These are phyloP conservation scores for Tragelaphus eurycerus DNA, from an alignment of 2,797 vertebrate species.

Conservation along the genomic window DNA sequence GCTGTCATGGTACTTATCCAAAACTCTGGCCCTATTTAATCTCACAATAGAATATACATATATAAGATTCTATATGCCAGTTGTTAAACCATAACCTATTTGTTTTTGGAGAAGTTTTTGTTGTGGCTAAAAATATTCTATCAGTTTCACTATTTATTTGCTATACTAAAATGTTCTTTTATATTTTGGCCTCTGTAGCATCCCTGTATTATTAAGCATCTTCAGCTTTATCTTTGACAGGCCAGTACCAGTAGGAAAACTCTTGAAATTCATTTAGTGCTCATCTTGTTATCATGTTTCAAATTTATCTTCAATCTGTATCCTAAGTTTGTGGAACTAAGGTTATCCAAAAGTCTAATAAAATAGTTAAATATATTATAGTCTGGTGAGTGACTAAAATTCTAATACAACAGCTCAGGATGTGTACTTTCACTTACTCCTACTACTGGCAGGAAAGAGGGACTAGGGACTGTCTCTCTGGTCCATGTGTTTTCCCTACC, in stretches of 20 bases:
- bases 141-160: neutral
- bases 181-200: neutral
- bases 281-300: slow-evolving; percentile 10
- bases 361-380: neutral
- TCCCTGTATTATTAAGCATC: neutral
- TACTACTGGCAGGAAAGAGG: neutral
- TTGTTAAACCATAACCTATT: neutral
- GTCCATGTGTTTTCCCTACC: neutral
- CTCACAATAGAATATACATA: neutral
- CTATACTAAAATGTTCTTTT: neutral
- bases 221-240: slow-evolving; percentile 15
- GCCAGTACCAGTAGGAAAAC: neutral
- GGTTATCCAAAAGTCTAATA: neutral
- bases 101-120: neutral
- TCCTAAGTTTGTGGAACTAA: neutral
- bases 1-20: neutral
- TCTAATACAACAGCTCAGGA: neutral
- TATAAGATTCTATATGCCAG: neutral
- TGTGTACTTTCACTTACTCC: neutral
- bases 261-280: neutral
- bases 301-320: neutral
- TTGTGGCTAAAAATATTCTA: neutral
- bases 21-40: neutral
- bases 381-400: neutral
- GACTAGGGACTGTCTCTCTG: neutral